phyloP scores from a whole-genome alignment of 2,888 invertebrate species.

The Agonopterix heracliana region DNA sequence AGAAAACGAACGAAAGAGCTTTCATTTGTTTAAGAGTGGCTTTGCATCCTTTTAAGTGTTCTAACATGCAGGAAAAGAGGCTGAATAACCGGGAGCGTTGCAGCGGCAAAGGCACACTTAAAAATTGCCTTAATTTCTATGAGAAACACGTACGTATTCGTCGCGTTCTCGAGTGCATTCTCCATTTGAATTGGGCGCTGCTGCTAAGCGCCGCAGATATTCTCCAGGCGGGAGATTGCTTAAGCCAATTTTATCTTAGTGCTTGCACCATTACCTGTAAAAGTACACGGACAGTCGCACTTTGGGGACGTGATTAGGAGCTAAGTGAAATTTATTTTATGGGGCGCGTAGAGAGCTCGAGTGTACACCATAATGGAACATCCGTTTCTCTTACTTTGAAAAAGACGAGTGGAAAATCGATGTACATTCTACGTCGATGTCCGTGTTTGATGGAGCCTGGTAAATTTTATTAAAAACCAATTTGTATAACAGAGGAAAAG shows the following conservation, averaged over 20 bases:
- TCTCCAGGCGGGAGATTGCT: conserved; percentile 44
- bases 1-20: conserved; percentile 51
- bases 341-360: conserved; percentile 29
- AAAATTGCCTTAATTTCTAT: conserved; percentile 70
- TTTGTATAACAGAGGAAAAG: too few species aligned
- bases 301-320: conserved; percentile 57
- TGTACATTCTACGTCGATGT: too few species aligned
- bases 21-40: conserved; percentile 71
- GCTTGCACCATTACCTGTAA: conserved; percentile 52
- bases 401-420: conserved; percentile 23
- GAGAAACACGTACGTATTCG: conserved; percentile 61
- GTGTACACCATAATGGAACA: conserved; percentile 44
- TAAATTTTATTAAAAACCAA: too few species aligned
- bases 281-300: conserved; percentile 47
- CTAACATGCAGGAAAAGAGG: conserved; percentile 45
- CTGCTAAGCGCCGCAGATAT: conserved; percentile 6
- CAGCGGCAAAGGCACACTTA: conserved; percentile 66
- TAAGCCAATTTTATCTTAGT: conserved; percentile 64
- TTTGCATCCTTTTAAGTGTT: conserved; percentile 65
- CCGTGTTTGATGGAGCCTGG: too few species aligned
- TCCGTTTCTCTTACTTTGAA: conserved; percentile 37
- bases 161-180: conserved; percentile 47
- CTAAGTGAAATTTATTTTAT: conserved; percentile 65
- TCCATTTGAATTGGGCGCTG: conserved; percentile 19
- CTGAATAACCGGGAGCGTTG: conserved; percentile 67